A percentile compares a stretch with the other conserved stretches of the same genome.
Evolutionary conservation across 2,797 vertebrate genomes (phyloP).

Genomic region (Acanthopagrus latus): DNA sequence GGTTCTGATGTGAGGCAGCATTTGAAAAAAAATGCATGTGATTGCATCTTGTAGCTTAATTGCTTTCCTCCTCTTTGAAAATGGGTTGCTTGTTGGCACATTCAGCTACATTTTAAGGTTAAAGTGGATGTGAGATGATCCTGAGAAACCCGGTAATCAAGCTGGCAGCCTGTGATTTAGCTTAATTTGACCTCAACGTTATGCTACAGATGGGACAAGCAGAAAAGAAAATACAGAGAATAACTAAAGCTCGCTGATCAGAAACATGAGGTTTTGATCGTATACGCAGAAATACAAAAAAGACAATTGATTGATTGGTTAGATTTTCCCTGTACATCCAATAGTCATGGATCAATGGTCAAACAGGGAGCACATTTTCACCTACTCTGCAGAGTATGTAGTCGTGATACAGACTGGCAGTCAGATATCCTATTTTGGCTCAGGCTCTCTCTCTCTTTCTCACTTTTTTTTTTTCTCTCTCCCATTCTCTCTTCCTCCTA

Average conservation of each 20-base stretch:
- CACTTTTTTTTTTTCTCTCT: conserved; percentile 8
- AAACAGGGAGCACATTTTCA: conserved; percentile 44
- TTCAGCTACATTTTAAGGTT: not conserved
- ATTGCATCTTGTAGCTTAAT: not conserved
- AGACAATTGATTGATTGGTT: too few species aligned
- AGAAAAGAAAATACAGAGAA: not conserved
- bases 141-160: not conserved
- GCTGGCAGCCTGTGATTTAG: not conserved
- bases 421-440: conserved; percentile 63
- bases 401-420: conserved; percentile 63
- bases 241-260: not conserved
- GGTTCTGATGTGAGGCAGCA: not conserved
- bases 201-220: not conserved
- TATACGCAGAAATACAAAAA: conserved; percentile 22
- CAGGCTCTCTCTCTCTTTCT: conserved; percentile 37
- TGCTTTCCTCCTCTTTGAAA: not conserved
- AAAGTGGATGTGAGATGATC: not conserved
- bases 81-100: not conserved
- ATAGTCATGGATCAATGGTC: conserved; percentile 45
- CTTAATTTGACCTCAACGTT: conserved; percentile 7
- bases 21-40: not conserved
- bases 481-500: conserved; percentile 67
- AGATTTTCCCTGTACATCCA: conserved; percentile 18
- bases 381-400: conserved; percentile 48
- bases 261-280: not conserved